A percentile compares a stretch with the other conserved stretches of the same genome.
phyloP scores from a whole-genome alignment of 2,113 vertebrate species.

The Festucalex cinctus region DNA sequence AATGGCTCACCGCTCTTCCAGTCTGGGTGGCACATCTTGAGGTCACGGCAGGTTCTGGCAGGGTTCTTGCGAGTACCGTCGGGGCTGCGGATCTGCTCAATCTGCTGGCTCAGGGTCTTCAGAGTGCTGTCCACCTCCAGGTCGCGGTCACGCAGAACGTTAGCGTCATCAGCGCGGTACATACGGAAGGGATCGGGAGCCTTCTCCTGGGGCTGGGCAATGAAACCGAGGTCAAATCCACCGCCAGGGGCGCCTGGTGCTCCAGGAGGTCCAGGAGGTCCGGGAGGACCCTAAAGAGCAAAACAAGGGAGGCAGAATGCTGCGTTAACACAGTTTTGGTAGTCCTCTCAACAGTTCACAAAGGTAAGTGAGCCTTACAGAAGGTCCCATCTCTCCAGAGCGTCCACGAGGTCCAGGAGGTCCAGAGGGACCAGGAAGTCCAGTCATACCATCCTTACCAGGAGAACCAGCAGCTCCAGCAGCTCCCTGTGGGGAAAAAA shows the following conservation, averaged over 20 bases:
- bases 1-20: conserved; percentile 92
- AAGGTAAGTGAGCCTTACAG: conserved; percentile 71
- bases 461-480: conserved; percentile 81
- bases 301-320: conserved; percentile 18
- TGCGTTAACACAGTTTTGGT: not conserved
- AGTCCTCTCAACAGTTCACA: not conserved
- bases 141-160: conserved; percentile 92
- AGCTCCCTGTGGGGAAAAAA: conserved; percentile 77
- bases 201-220: conserved; percentile 93
- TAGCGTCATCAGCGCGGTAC: conserved; percentile 93
- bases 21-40: conserved; percentile 98
- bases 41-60: conserved; percentile 95
- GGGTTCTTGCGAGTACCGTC: conserved; percentile 98
- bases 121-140: conserved; percentile 96
- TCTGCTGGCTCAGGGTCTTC: conserved; percentile 97
- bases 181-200: conserved; percentile 83
- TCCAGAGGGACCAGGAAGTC: conserved; percentile 90
- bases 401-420: conserved; percentile 95
- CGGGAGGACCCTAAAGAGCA: conserved; percentile 82
- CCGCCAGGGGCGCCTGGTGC: conserved; percentile 88
- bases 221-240: conserved; percentile 92
- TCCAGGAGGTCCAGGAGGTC: conserved; percentile 86
- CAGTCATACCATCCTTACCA: conserved; percentile 93
- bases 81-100: conserved; percentile 96
- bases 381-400: conserved; percentile 88